phyloP scores from a whole-genome alignment of 2,797 vertebrate species.

The Enteromius fasciolatus region DNA sequence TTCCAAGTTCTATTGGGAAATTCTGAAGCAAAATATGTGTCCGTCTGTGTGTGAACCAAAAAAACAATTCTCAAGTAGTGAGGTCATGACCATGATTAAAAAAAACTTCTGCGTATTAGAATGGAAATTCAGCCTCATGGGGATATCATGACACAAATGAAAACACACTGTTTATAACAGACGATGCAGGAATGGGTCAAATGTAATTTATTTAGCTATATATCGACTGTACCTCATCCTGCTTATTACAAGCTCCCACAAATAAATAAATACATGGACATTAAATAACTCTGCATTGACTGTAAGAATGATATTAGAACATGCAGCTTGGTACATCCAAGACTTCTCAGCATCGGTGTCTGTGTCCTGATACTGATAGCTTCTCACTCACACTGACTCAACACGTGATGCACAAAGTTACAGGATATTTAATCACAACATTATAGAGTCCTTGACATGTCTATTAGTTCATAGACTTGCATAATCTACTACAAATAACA shows the following conservation, averaged over 20 bases:
- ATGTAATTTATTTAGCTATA: neutral
- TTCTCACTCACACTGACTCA: constrained; percentile 32
- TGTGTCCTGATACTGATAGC: constrained; percentile 24
- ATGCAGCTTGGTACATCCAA: no score
- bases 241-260: neutral
- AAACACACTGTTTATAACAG: neutral
- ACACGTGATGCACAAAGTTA: constrained; percentile 31
- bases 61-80: neutral
- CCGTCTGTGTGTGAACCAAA: neutral
- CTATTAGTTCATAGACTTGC: constrained; percentile 19
- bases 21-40: neutral
- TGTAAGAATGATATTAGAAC: neutral
- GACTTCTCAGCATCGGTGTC: constrained; percentile 50
- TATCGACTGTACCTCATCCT: neutral
- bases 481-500: constrained; percentile 21
- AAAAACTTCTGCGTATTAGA: neutral
- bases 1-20: neutral
- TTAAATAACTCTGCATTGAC: neutral
- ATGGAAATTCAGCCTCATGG: neutral
- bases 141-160: neutral
- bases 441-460: constrained; percentile 17
- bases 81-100: neutral
- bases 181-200: neutral
- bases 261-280: neutral
- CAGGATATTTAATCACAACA: constrained; percentile 61